phyloP scores from a whole-genome alignment of 2,113 vertebrate genomes.

The Equus przewalskii region DNA sequence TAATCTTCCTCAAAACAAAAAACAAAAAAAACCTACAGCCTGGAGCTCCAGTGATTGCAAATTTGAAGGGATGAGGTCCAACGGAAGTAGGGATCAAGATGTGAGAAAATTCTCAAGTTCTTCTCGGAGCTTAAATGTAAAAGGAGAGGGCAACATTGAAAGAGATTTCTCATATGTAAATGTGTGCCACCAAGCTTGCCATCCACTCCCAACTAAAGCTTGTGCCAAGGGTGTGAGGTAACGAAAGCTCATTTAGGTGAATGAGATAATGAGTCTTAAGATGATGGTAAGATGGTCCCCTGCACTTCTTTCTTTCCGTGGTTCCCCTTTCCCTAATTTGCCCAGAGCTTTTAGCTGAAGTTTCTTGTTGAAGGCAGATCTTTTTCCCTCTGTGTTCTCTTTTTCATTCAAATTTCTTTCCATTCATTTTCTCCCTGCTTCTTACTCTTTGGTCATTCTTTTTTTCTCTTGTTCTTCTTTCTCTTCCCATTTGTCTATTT shows the following conservation, averaged over 20 bases:
- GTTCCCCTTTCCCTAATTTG: background rate
- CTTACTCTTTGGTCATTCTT: background rate
- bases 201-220: background rate
- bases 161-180: background rate
- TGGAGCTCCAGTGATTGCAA: background rate
- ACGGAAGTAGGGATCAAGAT: background rate
- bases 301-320: background rate
- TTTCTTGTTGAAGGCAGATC: background rate
- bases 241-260: background rate
- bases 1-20: too few species aligned
- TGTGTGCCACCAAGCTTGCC: background rate
- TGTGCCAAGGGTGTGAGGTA: background rate
- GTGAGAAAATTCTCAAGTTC: background rate
- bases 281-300: background rate
- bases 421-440: background rate
- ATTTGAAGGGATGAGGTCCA: background rate
- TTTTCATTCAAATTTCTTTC: background rate
- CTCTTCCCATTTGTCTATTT: background rate
- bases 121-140: background rate
- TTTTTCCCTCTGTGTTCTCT: background rate
- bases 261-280: background rate
- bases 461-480: background rate
- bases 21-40: background rate
- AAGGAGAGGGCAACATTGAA: background rate
- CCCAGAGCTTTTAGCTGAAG: background rate